Evolutionary conservation across 2,113 vertebrate species (phyloP).

Genomic region (Otolemur garnettii): DNA sequence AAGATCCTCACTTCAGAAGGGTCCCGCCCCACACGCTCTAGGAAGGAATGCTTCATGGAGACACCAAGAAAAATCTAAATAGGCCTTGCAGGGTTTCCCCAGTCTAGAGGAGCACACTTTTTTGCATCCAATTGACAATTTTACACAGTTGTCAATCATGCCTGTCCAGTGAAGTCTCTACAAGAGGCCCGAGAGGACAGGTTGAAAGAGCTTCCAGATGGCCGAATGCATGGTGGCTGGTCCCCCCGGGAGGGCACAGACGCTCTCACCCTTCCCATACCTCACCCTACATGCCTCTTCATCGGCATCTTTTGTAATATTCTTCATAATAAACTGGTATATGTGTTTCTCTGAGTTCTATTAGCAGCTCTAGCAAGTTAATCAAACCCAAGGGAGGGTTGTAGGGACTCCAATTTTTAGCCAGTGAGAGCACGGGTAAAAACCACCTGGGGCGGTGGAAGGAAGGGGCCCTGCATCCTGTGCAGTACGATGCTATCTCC

Average conservation of each 20-base stretch:
- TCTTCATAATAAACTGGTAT: not conserved
- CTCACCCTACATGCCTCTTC: not conserved
- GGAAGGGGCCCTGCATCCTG: not conserved
- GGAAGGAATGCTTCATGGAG: not conserved
- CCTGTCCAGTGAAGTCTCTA: not conserved
- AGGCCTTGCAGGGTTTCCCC: not conserved
- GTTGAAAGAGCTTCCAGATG: not conserved
- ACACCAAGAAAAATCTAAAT: not conserved
- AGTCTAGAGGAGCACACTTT: not conserved
- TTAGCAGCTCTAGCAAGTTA: not conserved
- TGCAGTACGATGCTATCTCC: not conserved
- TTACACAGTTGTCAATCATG: not conserved
- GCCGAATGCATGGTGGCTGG: not conserved
- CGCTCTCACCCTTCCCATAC: not conserved
- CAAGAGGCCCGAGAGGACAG: not conserved
- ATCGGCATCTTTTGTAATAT: not conserved
- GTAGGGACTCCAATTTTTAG: not conserved
- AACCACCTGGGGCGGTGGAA: not conserved
- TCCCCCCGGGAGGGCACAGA: not conserved
- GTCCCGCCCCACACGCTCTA: not conserved
- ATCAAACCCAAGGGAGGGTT: not conserved
- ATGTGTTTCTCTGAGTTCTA: not conserved
- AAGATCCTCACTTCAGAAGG: not conserved
- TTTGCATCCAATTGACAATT: not conserved
- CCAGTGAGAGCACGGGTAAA: not conserved